Evolutionary conservation across 2,113 vertebrate species (phyloP).

Genomic region (Lagopus leucura): DNA sequence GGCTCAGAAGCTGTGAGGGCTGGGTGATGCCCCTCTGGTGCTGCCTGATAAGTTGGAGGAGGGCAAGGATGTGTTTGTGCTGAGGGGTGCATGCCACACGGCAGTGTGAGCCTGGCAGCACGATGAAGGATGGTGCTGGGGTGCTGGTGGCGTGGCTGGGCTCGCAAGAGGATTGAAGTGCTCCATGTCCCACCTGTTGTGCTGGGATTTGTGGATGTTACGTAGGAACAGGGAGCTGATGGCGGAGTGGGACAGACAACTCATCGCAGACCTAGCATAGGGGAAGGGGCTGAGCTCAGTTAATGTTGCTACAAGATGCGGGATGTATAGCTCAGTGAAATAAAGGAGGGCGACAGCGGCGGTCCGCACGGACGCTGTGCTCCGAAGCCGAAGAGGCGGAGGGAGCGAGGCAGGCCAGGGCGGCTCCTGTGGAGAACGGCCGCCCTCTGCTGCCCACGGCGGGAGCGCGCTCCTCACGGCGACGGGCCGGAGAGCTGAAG

Average conservation of each 20-base stretch:
- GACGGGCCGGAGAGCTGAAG: background rate
- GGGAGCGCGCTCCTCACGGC: too few species aligned
- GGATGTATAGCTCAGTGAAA: too few species aligned
- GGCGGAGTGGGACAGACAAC: background rate
- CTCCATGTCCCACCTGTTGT: background rate
- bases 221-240: background rate
- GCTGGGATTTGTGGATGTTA: background rate
- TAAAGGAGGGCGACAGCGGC: too few species aligned
- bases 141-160: background rate
- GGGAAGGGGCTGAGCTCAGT: background rate
- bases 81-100: background rate
- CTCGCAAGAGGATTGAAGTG: background rate
- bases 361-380: too few species aligned
- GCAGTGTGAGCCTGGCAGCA: background rate
- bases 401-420: too few species aligned
- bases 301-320: background rate
- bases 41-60: background rate
- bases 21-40: background rate
- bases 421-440: too few species aligned
- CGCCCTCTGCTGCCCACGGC: background rate
- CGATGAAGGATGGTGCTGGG: background rate
- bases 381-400: too few species aligned
- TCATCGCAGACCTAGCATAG: background rate
- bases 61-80: accelerated
- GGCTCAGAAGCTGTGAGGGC: background rate